A percentile compares a stretch with the other conserved stretches of the same genome.
These are phyloP conservation scores for Drosophila saltans DNA, from an alignment of 1,140 invertebrate genomes.

Conservation along the genomic window DNA sequence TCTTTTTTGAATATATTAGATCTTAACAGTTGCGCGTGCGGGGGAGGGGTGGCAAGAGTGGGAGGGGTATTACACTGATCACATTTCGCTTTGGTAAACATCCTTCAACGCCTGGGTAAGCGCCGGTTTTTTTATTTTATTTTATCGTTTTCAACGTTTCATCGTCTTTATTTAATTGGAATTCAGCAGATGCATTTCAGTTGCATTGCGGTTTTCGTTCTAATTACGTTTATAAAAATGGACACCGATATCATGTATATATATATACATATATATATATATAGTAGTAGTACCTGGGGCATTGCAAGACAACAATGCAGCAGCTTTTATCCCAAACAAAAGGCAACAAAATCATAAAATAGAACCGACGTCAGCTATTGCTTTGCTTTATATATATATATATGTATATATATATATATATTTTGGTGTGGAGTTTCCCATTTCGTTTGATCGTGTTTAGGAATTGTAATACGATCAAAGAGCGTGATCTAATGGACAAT, in stretches of 20 bases:
- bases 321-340: constrained; percentile 14
- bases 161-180: constrained; percentile 59
- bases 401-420: neutral
- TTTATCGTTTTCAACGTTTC: neutral
- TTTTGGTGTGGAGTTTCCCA: constrained; percentile 34
- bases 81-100: constrained; percentile 61
- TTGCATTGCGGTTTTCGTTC: constrained; percentile 60
- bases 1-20: constrained; percentile 3
- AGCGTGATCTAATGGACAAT: constrained; percentile 70
- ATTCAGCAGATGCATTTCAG: constrained; percentile 73
- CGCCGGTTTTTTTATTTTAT: constrained; percentile 22
- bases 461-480: constrained; percentile 50
- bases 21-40: neutral
- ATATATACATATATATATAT: constrained; percentile 24
- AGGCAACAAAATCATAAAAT: constrained; percentile 14
- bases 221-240: constrained; percentile 62
- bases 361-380: constrained; percentile 51
- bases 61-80: constrained; percentile 22
- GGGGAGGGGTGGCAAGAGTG: neutral
- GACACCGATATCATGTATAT: constrained; percentile 50
- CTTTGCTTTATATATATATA: neutral
- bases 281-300: neutral
- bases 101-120: constrained; percentile 66
- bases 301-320: constrained; percentile 8
- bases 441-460: constrained; percentile 73